Evolutionary conservation across 2,888 invertebrate species (phyloP), one percentile per base, ranked within the genome.

Genomic region (Bombyx huttoni): DNA sequence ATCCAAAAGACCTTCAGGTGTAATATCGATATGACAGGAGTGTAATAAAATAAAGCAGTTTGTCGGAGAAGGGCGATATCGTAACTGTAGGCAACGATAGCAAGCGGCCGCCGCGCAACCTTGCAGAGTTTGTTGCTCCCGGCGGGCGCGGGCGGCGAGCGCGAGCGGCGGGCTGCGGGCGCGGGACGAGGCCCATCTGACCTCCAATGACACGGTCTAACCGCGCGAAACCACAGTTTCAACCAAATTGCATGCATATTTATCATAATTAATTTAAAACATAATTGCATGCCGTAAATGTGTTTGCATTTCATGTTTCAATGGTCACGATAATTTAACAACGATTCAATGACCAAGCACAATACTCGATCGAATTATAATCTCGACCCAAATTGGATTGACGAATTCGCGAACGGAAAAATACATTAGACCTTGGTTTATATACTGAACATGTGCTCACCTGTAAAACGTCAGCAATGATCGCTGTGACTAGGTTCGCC

Each of bases 41-140:
- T 70, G 73, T 78, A 80, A 79, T 82, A 80, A 81, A 85, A 78
- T 78, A 73, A 78, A 79, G 76, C 74, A 78, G 76, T 80, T 77
- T 70, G 75, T 63, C 59, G 74, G 82, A 85, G 85, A 86, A 86
- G 86, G 86, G 86, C 72, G 80, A 81, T 83, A 85, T 84, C 77
- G 81, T 81, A 82, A 80, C 79, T 78, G 80, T 77, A 74, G 84
- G 70, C 65, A 68, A 71, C 76, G 81, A 81, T 80, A 80, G 81
- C 76, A 69, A 68, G 76, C 69, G 71, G 75, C 69, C 77, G 77
- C 69, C 64, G 69, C 73, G 76, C 85, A 86, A 87, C 87, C 87
- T 87, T 87, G 87, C 83, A 84, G 81, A 85, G 88, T 85, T 87
- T 86, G 82, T 87, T 87, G 87, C 74, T 77, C 86, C 82, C 73